These are phyloP conservation scores for Eolophus roseicapilla DNA, from an alignment of 2,113 vertebrate genomes.

Conservation along the genomic window DNA sequence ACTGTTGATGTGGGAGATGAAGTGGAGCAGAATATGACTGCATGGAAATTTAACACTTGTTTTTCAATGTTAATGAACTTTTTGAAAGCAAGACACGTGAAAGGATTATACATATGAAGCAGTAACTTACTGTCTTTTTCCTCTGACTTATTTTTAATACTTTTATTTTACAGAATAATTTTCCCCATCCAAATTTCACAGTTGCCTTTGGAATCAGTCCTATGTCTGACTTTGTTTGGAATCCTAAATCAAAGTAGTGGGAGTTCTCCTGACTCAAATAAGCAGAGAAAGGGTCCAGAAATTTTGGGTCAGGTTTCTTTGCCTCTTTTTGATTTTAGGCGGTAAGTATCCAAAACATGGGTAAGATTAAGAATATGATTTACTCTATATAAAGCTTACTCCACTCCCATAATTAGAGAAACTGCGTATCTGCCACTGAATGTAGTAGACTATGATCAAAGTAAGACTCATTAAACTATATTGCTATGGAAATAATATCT, in stretches of 20 bases:
- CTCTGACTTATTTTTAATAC: slow-evolving; percentile 19
- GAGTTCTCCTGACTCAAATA: slow-evolving; percentile 94
- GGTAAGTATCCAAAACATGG: slow-evolving; percentile 74
- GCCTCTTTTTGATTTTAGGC: slow-evolving; percentile 92
- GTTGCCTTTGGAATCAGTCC: slow-evolving; percentile 90
- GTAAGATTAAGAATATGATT: neutral
- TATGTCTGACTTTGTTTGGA: slow-evolving; percentile 89
- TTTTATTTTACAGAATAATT: slow-evolving; percentile 83
- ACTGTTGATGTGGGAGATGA: neutral
- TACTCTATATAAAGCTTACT: neutral
- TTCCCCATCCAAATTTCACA: slow-evolving; percentile 94
- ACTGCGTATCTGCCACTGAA: neutral
- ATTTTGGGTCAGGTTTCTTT: slow-evolving; percentile 89
- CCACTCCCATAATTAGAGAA: neutral
- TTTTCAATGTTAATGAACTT: neutral
- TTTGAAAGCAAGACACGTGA: neutral
- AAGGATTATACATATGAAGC: neutral
- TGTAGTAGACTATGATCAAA: neutral
- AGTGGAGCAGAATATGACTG: neutral
- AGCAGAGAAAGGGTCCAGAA: slow-evolving; percentile 91
- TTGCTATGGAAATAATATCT: neutral
- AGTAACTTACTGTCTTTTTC: slow-evolving; percentile 22
- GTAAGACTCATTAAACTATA: neutral
- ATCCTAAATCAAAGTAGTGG: slow-evolving; percentile 89
- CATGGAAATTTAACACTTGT: neutral